A percentile compares a stretch with the other conserved stretches of the same genome.
Conservation (phyloP, 2,113 vertebrate species). For the Turdus rufiventris region DNA sequence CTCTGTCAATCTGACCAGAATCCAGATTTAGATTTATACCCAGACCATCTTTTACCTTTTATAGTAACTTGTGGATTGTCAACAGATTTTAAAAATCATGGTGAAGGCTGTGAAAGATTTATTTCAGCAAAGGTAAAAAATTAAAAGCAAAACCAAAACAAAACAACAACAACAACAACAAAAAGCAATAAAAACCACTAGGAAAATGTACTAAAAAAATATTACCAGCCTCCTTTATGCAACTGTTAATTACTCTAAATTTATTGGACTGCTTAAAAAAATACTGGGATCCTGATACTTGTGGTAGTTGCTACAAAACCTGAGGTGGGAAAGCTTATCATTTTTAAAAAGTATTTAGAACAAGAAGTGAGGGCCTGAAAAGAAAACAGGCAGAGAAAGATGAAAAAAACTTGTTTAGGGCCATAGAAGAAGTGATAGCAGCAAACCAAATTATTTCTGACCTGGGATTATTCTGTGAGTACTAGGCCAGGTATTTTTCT, state of each 20-base stretch:
- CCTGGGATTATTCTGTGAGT: background rate
- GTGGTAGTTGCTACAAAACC: background rate
- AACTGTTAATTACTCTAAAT: background rate
- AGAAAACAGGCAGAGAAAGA: background rate
- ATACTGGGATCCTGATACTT: background rate
- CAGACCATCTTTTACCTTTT: background rate
- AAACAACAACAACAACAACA: too few species aligned
- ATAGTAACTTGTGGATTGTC: background rate
- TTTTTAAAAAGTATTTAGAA: background rate
- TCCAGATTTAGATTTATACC: background rate
- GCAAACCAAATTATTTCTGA: background rate
- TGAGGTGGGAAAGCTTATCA: background rate
- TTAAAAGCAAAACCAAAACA: too few species aligned
- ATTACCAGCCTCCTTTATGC: background rate
- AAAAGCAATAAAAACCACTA: rapidly evolving
- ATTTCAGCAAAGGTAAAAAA: background rate
- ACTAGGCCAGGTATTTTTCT: background rate
- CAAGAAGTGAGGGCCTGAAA: background rate
- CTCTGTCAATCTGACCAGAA: background rate
- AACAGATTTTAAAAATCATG: background rate
- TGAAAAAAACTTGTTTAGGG: background rate
- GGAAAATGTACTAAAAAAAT: background rate
- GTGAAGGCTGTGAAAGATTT: background rate
- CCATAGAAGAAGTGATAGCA: background rate
- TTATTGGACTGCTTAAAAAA: background rate